These are phyloP conservation scores for Aurelia sp. DNA, from an alignment of 30 jellyfish, hydroid and myxozoan species.

Conservation along the genomic window DNA sequence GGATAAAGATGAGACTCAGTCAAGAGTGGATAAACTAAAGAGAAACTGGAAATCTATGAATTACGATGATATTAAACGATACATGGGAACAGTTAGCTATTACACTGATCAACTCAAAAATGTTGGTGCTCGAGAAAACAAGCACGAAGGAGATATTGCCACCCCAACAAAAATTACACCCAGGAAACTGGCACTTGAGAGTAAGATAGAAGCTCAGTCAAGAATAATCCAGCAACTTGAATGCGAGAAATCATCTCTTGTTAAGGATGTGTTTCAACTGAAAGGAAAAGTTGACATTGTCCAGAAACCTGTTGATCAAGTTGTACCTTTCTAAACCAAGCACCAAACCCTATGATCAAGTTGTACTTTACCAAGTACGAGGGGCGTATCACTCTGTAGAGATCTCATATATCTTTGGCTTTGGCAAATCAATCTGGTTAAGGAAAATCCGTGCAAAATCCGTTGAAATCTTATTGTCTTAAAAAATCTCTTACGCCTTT, in stretches of 20 bases:
- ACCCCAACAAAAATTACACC: conserved; percentile 30
- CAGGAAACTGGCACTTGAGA: conserved; percentile 26
- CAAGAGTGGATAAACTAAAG: conserved; percentile 26
- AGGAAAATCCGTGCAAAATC: too few relatives aligned
- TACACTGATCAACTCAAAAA: conserved; percentile 35
- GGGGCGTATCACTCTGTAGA: neutral
- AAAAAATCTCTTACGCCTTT: too few relatives aligned
- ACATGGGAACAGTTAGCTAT: conserved; percentile 19
- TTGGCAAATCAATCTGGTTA: too few relatives aligned
- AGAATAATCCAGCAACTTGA: conserved; percentile 49
- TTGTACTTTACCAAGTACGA: conserved; percentile 22
- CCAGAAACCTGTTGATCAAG: conserved; percentile 52
- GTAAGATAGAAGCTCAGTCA: conserved; percentile 47
- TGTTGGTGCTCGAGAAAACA: neutral
- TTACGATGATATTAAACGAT: conserved; percentile 39
- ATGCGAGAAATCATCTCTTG: conserved; percentile 44
- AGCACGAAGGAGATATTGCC: neutral
- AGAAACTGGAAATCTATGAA: conserved; percentile 1
- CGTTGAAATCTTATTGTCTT: too few relatives aligned
- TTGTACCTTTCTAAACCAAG: conserved; percentile 43
- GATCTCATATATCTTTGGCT: too few relatives aligned
- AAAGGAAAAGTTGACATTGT: conserved; percentile 50
- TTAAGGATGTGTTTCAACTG: conserved; percentile 48
- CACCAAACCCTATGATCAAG: conserved; percentile 38
- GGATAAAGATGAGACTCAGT: conserved; percentile 25